These are phyloP conservation scores for Oeneis ivallda DNA, from an alignment of 2,888 invertebrate genomes.

Conservation along the genomic window DNA sequence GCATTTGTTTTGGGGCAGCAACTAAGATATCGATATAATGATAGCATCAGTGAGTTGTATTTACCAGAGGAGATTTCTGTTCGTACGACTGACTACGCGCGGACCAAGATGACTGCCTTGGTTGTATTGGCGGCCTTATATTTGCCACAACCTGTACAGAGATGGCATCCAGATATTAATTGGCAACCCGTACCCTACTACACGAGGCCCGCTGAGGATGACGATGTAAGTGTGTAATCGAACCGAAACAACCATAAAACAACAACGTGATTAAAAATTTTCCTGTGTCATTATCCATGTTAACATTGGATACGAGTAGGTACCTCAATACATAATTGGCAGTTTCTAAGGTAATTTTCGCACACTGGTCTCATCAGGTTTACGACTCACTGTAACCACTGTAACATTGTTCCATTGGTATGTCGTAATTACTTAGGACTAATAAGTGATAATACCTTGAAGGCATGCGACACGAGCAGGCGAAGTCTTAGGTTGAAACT, in stretches of 20 bases:
- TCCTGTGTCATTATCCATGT: conserved; percentile 1
- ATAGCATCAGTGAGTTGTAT: conserved; percentile 70
- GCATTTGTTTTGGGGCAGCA: conserved; percentile 73
- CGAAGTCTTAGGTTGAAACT: no score
- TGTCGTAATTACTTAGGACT: no score
- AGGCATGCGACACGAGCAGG: no score
- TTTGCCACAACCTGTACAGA: conserved; percentile 80
- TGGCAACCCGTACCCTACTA: conserved; percentile 87
- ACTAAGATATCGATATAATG: conserved; percentile 68
- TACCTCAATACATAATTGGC: no score
- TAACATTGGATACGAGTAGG: neutral
- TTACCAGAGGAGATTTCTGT: conserved; percentile 71
- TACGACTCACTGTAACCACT: no score
- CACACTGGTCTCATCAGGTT: no score
- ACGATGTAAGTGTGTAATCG: conserved; percentile 61
- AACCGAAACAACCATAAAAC: neutral
- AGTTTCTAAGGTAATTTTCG: no score
- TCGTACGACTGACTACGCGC: conserved; percentile 85
- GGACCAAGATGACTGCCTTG: conserved; percentile 88
- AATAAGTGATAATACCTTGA: no score
- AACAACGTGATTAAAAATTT: neutral
- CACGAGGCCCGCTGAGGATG: conserved; percentile 54
- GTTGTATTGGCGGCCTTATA: conserved; percentile 86
- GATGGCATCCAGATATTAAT: conserved; percentile 78
- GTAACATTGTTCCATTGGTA: no score